phyloP scores from a whole-genome alignment of 2,797 vertebrate genomes.

The Acipenser transmontanus region DNA sequence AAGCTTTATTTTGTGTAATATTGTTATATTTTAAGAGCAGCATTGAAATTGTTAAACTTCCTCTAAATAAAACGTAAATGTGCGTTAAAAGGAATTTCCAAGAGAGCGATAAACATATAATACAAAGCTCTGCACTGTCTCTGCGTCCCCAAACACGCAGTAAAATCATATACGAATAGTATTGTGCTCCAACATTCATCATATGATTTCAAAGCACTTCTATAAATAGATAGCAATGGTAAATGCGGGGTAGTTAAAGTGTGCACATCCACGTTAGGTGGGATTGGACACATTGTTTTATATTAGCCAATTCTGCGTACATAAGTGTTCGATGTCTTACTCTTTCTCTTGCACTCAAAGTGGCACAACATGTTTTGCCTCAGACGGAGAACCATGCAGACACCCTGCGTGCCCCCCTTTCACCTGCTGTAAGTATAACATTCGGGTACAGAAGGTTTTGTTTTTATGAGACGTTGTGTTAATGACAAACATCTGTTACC shows the following conservation, averaged over 20 bases:
- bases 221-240: not conserved
- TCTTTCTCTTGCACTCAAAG: conserved; percentile 50
- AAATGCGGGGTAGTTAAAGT: conserved; percentile 23
- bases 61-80: too few relatives aligned
- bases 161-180: too few relatives aligned
- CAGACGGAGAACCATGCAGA: conserved; percentile 44
- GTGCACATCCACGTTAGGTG: conserved; percentile 32
- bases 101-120: too few relatives aligned
- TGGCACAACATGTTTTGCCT: conserved; percentile 52
- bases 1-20: too few relatives aligned
- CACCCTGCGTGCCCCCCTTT: conserved; percentile 53
- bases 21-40: too few relatives aligned
- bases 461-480: conserved; percentile 10
- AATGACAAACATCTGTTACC: conserved; percentile 13
- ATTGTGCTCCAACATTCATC: not conserved
- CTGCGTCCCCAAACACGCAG: too few relatives aligned
- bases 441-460: too few relatives aligned
- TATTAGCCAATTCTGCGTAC: conserved; percentile 31
- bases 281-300: conserved; percentile 35
- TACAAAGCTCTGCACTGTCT: too few relatives aligned
- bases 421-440: conserved; percentile 26
- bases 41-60: too few relatives aligned
- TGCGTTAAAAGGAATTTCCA: too few relatives aligned
- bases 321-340: conserved; percentile 13
- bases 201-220: not conserved